Percentiles rank a stretch among this genome's conserved stretches.
Evolutionary conservation across 2,888 invertebrate species (phyloP).

Genomic region (Orchestes rusci): DNA sequence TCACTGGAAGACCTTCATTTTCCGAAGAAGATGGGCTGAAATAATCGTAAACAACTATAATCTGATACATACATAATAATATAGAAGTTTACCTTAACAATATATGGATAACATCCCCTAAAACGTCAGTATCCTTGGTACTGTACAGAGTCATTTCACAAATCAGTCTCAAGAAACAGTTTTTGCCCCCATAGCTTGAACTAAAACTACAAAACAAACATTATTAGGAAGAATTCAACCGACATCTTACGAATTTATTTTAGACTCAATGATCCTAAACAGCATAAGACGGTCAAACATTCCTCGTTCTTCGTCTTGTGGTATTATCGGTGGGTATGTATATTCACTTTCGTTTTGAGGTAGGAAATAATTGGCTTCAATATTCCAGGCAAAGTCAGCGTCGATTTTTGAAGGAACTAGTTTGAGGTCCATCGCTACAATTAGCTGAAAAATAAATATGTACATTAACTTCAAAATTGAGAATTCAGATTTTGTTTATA

Average conservation of each 20-base stretch:
- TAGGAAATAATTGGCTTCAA: slow-evolving; percentile 22
- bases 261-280: slow-evolving; percentile 19
- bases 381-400: slow-evolving; percentile 21
- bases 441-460: slow-evolving; percentile 19
- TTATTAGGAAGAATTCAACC: background rate
- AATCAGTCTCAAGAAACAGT: slow-evolving; percentile 21
- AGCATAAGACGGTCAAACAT: slow-evolving; percentile 16
- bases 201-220: slow-evolving; percentile 15
- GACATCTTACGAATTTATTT: slow-evolving; percentile 23
- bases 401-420: slow-evolving; percentile 17
- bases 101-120: slow-evolving; percentile 22
- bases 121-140: slow-evolving; percentile 20
- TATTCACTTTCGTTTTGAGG: slow-evolving; percentile 25
- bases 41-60: too few species aligned
- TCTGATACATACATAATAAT: too few species aligned
- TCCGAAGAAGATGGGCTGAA: too few species aligned
- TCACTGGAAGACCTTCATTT: too few species aligned
- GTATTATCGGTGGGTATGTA: slow-evolving; percentile 19
- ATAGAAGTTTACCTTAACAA: slow-evolving; percentile 16
- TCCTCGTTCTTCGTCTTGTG: slow-evolving; percentile 13
- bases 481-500: background rate
- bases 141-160: slow-evolving; percentile 19
- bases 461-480: too few species aligned
- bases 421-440: slow-evolving; percentile 20
- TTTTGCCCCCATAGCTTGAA: slow-evolving; percentile 16